A percentile compares a stretch with the other conserved stretches of the same genome.
These are phyloP conservation scores for Naso thynnoides DNA, from an alignment of 2,797 vertebrate species.

Conservation along the genomic window DNA sequence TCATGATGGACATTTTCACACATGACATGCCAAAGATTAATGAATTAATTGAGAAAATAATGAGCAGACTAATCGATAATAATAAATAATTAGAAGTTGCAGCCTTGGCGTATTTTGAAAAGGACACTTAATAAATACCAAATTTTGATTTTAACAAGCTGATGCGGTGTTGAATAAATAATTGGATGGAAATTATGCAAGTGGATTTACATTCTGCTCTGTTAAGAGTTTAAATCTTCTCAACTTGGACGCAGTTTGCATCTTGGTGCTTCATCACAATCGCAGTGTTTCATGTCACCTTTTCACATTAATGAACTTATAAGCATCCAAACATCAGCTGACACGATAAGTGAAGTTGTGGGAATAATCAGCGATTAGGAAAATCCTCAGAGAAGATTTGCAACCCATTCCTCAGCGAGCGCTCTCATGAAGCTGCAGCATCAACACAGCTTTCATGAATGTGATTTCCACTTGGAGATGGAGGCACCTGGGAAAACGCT, in stretches of 20 bases:
- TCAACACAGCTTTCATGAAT: slow-evolving; percentile 58
- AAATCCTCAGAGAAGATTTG: slow-evolving; percentile 31
- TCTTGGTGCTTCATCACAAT: background rate
- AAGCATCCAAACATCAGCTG: slow-evolving; percentile 7
- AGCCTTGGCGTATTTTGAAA: background rate
- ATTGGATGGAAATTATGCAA: slow-evolving; percentile 22
- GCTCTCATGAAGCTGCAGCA: slow-evolving; percentile 46
- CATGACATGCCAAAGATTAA: background rate
- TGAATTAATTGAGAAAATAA: background rate
- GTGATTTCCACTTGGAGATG: slow-evolving; percentile 60
- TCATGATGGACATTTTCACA: background rate
- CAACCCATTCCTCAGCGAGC: slow-evolving; percentile 19
- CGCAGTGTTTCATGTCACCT: background rate
- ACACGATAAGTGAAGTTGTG: background rate
- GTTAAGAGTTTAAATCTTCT: slow-evolving; percentile 8
- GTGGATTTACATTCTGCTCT: slow-evolving; percentile 6
- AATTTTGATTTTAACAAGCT: slow-evolving; percentile 3
- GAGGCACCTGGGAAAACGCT: slow-evolving; percentile 79
- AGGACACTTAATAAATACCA: slow-evolving; percentile 7
- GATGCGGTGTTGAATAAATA: slow-evolving; percentile 5
- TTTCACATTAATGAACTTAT: slow-evolving; percentile 16
- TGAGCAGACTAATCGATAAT: background rate
- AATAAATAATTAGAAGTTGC: background rate
- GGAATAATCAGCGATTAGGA: slow-evolving; percentile 12
- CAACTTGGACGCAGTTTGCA: background rate